Base-by-base conservation (phyloP, 2,113 vertebrate species). In the Orycteropus afer region DNA sequence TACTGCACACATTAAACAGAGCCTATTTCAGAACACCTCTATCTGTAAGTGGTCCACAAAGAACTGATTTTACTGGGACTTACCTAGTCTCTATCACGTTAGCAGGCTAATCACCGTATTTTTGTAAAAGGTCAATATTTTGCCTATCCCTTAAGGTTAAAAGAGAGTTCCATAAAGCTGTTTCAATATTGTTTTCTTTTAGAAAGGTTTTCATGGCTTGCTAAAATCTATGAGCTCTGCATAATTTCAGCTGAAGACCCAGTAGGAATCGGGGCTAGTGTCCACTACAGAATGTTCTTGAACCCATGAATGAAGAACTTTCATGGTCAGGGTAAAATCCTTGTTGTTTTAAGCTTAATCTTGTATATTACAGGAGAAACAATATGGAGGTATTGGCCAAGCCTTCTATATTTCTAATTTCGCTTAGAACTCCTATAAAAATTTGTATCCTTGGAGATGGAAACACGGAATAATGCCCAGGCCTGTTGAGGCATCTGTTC, bases 1-100 rank as follows among this genome's bases (percentile, higher is more conserved):
- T 91, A 95, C 97, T 95, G 86, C 91, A 89, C 0, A 20, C 49
- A 86, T 89, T 96, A 95, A 97, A 47, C 82, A 97, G 93, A 96
- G 45, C 17, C 95, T 55, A 51, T 42, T 97, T 96, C 88, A 92
- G 42, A 96, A 80, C 4, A 55, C 34, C 17, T 92, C 40, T 95
- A 95, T 97, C 71, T 96, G 51, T 1, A 93, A 88, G 20, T 91
- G 93, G 90, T 94, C 27, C 76, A 89, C 96, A 95, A 61, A 92
- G 86, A 83, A 87, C 40, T 85, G 42, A 82, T 85, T 93, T 90
- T 90, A 53, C 20, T 92, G 59, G 55, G 95, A 97, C 94, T 96
- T 49, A 84, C 11, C 74, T 92, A 92, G 74, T 95, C 83, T 97
- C 32, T 74, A 17, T 40, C 91, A 88, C 96, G 45, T 42, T 86